Conservation (phyloP, 2,888 invertebrate genomes). For the Andrena flavipes region DNA sequence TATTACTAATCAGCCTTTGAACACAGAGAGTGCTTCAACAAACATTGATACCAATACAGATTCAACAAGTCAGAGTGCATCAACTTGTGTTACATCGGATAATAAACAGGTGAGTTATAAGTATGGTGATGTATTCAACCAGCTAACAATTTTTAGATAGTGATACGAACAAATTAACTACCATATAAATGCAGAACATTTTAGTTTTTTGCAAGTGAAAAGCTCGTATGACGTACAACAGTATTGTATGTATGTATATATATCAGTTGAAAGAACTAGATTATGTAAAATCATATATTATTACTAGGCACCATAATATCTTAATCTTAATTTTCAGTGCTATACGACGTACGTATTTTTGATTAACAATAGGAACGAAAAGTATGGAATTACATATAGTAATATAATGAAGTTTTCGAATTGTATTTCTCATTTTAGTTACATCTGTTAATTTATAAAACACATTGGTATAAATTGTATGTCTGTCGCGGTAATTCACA, state of each 20-base stretch:
- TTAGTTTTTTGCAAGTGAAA: neutral
- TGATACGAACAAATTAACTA: neutral
- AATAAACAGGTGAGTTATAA: conserved; percentile 76
- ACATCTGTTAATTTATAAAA: neutral
- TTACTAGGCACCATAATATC: neutral
- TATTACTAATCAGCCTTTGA: conserved; percentile 56
- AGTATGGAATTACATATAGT: neutral
- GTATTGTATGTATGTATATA: neutral
- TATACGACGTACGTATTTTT: neutral
- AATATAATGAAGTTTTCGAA: neutral
- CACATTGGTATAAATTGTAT: neutral
- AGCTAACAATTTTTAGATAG: neutral
- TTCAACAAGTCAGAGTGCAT: conserved; percentile 63
- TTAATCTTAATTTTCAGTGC: neutral
- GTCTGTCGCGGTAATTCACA: neutral
- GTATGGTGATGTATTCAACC: neutral
- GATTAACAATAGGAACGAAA: neutral
- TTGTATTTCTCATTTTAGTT: neutral
- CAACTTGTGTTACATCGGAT: conserved; percentile 66
- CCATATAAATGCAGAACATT: neutral
- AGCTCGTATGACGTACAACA: too few relatives aligned
- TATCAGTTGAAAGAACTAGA: neutral
- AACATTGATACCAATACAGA: conserved; percentile 62
- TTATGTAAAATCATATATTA: neutral
- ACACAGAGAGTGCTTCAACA: conserved; percentile 57